phyloP scores from a whole-genome alignment of 1,140 invertebrate genomes.

The Ruditapes philippinarum region DNA sequence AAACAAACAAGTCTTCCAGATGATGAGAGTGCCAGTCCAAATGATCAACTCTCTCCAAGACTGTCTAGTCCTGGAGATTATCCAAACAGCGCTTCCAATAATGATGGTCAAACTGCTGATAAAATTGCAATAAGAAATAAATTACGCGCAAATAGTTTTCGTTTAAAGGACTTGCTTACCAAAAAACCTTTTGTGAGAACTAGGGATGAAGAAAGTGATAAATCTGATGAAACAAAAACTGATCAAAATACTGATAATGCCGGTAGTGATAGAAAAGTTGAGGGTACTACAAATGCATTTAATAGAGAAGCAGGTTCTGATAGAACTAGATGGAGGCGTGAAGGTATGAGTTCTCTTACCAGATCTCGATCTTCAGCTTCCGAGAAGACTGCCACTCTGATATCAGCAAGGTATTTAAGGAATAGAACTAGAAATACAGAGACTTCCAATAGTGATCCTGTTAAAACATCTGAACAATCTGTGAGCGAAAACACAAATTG shows the following conservation, averaged over 20 bases:
- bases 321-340: constrained; percentile 49
- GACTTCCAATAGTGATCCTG: background rate
- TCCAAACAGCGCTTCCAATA: background rate
- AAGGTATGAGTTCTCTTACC: background rate
- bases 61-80: background rate
- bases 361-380: constrained; percentile 43
- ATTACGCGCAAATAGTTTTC: constrained; percentile 54
- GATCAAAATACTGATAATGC: background rate
- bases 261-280: background rate
- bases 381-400: constrained; percentile 39
- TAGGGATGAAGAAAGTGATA: background rate
- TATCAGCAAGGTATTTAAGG: constrained; percentile 42
- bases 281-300: background rate
- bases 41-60: background rate
- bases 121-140: constrained; percentile 58
- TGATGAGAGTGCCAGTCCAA: constrained; percentile 8
- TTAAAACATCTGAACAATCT: background rate
- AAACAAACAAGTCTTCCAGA: constrained; percentile 3
- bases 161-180: constrained; percentile 57
- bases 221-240: background rate
- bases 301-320: constrained; percentile 9
- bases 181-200: constrained; percentile 51
- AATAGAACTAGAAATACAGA: constrained; percentile 26
- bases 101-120: constrained; percentile 32
- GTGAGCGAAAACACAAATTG: background rate